Percentiles rank a stretch among this genome's conserved stretches.
These are phyloP conservation scores for Drosophila virilis DNA, from an alignment of 1,140 invertebrate genomes.

Conservation along the genomic window DNA sequence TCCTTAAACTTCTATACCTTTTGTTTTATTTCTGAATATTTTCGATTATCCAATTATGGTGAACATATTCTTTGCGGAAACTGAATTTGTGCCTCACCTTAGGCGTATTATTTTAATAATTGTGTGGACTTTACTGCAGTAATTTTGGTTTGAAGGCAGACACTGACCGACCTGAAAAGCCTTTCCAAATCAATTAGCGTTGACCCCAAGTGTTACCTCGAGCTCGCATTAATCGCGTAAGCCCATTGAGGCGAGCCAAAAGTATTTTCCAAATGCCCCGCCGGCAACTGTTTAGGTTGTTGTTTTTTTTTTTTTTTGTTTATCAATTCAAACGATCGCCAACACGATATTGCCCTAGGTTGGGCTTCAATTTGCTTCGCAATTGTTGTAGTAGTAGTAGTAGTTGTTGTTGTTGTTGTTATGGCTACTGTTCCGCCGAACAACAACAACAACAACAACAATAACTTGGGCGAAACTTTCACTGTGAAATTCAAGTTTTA, in stretches of 20 bases:
- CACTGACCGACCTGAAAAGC: slow-evolving; percentile 55
- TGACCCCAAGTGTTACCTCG: slow-evolving; percentile 60
- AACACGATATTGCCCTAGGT: slow-evolving; percentile 81
- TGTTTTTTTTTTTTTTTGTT: slow-evolving; percentile 18
- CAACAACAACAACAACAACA: slow-evolving; percentile 21
- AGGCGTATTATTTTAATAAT: slow-evolving; percentile 48
- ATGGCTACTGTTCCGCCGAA: slow-evolving; percentile 23
- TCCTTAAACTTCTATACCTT: background rate
- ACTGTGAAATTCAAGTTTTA: slow-evolving; percentile 72
- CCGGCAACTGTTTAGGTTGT: slow-evolving; percentile 24
- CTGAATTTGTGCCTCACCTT: slow-evolving; percentile 18
- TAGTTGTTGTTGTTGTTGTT: background rate
- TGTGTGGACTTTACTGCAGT: slow-evolving; percentile 25
- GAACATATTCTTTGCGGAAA: slow-evolving; percentile 37
- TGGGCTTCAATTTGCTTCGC: slow-evolving; percentile 58
- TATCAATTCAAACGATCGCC: slow-evolving; percentile 67
- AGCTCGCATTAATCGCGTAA: slow-evolving; percentile 46
- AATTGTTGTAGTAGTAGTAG: slow-evolving; percentile 23
- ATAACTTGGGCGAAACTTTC: slow-evolving; percentile 67
- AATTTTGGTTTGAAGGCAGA: slow-evolving; percentile 31
- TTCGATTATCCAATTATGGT: slow-evolving; percentile 23
- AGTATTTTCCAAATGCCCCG: slow-evolving; percentile 43
- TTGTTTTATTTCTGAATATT: background rate
- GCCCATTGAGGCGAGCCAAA: slow-evolving; percentile 33
- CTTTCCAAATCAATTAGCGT: slow-evolving; percentile 75